A percentile compares a stretch with the other conserved stretches of the same genome.
Evolutionary conservation across 1,140 invertebrate species (phyloP).

Genomic region (Eumeta japonica): DNA sequence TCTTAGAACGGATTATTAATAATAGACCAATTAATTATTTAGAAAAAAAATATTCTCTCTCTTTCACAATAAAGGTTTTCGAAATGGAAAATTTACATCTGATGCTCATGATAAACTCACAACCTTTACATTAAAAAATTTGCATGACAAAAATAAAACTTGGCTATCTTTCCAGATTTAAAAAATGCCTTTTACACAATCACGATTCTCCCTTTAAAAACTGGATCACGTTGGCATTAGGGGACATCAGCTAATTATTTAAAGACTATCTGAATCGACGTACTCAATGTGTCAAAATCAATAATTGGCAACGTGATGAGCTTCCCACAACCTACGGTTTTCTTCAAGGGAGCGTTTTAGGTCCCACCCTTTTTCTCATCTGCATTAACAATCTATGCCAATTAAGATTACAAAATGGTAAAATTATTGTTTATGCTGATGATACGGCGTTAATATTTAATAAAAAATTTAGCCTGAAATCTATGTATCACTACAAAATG

Average conservation of each 20-base stretch:
- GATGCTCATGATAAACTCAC: conserved; percentile 7
- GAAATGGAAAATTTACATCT: not conserved
- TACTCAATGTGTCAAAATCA: conserved; percentile 3
- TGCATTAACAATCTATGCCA: conserved; percentile 7
- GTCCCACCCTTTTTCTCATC: conserved; percentile 22
- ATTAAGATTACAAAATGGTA: not conserved
- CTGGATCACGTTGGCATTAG: conserved; percentile 6
- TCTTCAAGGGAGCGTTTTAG: conserved; percentile 31
- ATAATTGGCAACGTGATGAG: not conserved
- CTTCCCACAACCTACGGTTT: conserved; percentile 11
- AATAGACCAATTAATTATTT: no score
- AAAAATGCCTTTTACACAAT: conserved; percentile 11
- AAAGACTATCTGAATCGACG: conserved; percentile 3
- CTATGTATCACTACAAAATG: no score
- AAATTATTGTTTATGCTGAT: conserved; percentile 8
- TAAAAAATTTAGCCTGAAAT: no score
- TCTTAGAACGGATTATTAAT: no score
- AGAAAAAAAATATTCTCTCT: no score
- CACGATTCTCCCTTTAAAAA: conserved; percentile 5
- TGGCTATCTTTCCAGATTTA: conserved; percentile 10
- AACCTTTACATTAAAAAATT: conserved; percentile 2
- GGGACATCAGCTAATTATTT: conserved; percentile 2
- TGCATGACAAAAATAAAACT: conserved; percentile 6
- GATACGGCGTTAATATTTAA: conserved; percentile 6
- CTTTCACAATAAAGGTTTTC: no score